These are phyloP conservation scores for Rhinogobio ventralis DNA, from an alignment of 2,797 vertebrate genomes.

Conservation along the genomic window DNA sequence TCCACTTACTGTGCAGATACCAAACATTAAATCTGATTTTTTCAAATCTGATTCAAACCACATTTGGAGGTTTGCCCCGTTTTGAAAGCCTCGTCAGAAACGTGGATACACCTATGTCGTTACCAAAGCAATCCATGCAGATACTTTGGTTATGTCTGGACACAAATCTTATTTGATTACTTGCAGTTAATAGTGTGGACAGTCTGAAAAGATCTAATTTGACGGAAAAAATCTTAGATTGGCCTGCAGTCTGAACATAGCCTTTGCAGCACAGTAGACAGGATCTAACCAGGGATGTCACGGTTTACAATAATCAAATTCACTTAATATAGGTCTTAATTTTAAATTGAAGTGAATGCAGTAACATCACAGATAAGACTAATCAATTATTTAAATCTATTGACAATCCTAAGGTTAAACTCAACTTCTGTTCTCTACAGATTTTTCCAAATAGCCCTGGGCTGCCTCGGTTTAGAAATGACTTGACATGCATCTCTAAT, in stretches of 20 bases:
- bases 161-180: neutral
- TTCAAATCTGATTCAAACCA: no score
- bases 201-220: neutral
- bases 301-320: neutral
- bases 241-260: neutral
- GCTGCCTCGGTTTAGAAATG: neutral
- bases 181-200: neutral
- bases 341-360: neutral
- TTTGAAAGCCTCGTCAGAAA: neutral
- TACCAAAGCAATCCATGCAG: neutral
- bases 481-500: neutral
- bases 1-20: neutral
- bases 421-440: neutral
- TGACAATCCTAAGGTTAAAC: neutral
- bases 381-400: neutral
- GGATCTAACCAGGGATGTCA: neutral
- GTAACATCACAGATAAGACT: neutral
- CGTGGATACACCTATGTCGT: rapidly evolving
- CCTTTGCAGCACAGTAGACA: neutral
- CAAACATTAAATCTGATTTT: no score
- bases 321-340: neutral
- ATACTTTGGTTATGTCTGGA: neutral
- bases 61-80: no score
- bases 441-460: neutral
- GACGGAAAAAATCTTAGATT: neutral